Base-by-base conservation (phyloP, 2,888 invertebrate genomes). In the Mactromeris polynyma region DNA sequence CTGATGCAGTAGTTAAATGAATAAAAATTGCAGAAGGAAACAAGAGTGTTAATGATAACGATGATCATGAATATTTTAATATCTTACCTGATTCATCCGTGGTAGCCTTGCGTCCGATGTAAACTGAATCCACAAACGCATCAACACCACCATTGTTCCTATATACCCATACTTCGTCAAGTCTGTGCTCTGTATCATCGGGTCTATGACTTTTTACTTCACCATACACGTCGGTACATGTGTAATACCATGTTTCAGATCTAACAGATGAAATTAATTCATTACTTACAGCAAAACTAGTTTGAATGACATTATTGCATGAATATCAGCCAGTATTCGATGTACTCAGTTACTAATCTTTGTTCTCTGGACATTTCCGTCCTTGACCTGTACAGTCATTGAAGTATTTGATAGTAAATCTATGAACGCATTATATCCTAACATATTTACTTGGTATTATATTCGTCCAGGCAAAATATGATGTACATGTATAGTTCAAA, bases 91-190 rank as follows among this genome's bases (percentile, higher is more conserved):
- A 33, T 73, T 92, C 90, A 33, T 83, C 17, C 3, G 80, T 83
- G 3, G 90, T 90, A 2, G 54, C 81, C n/a, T 69, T 54, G 33
- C 51, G 78, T 14, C 90, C 92, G 58, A 92, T 90, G 69, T 40
- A 90, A 11, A 90, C 51, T 17, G 90, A 84, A 58, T 92, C 92
- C 19, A 92, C 83, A 81, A 73, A 92, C n/a, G 79, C 84, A 36
- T 90, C 89, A 21, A 54, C 40, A 14, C 33, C 64, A 4, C 58
- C 38, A 36, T 42, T 89, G 4, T 19, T 51, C 14, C 83, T 51
- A 19, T 58, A 33, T 3, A 92, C 89, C 86, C 81, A 89, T 4
- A 89, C 79, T 31, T 84, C 81, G 17, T 89, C 54, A 17, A 92
- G 64, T 7, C 86, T 81, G 78, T 87, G 80, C 4, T 86, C 79